Conservation (phyloP, 2,888 invertebrate genomes). For the Brassicogethes aeneus region DNA sequence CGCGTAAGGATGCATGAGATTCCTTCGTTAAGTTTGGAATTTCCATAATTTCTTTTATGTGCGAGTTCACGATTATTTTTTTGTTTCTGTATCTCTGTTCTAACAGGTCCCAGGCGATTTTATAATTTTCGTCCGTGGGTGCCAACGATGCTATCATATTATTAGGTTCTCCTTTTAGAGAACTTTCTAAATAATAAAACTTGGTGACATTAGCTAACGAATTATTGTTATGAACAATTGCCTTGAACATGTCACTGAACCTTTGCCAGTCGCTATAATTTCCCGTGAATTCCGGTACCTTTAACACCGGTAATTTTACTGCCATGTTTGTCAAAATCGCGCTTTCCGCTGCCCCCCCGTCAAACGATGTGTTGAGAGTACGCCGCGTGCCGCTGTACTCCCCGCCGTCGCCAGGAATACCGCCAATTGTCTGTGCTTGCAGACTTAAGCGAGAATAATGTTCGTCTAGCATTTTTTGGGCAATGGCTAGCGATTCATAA, state of each 20-base stretch:
- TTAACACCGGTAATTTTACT: slow-evolving; percentile 2
- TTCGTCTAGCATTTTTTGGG: not conserved
- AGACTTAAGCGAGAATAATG: slow-evolving; percentile 1
- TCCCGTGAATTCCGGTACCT: slow-evolving; percentile 5
- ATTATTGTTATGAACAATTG: slow-evolving; percentile 6
- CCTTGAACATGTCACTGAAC: slow-evolving; percentile 6
- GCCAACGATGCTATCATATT: too few species aligned
- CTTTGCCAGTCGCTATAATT: slow-evolving; percentile 7
- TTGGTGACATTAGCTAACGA: slow-evolving; percentile 5
- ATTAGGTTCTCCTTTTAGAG: slow-evolving; percentile 6
- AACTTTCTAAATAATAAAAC: slow-evolving; percentile 8
- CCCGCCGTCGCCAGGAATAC: not conserved
- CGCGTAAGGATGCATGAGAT: too few species aligned
- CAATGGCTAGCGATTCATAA: slow-evolving; percentile 3
- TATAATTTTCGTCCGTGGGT: too few species aligned
- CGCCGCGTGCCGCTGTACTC: slow-evolving; percentile 1
- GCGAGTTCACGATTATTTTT: too few species aligned
- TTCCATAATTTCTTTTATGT: too few species aligned
- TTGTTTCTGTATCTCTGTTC: too few species aligned
- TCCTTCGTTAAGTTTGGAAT: too few species aligned
- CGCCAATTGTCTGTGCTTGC: not conserved
- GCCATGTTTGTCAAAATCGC: not conserved
- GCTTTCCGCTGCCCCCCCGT: too few species aligned
- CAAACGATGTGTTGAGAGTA: slow-evolving; percentile 1
- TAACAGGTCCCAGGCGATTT: too few species aligned